A percentile compares a stretch with the other conserved stretches of the same genome.
Evolutionary conservation across 1,140 invertebrate species (phyloP).

Genomic region (Radopholus similis): DNA sequence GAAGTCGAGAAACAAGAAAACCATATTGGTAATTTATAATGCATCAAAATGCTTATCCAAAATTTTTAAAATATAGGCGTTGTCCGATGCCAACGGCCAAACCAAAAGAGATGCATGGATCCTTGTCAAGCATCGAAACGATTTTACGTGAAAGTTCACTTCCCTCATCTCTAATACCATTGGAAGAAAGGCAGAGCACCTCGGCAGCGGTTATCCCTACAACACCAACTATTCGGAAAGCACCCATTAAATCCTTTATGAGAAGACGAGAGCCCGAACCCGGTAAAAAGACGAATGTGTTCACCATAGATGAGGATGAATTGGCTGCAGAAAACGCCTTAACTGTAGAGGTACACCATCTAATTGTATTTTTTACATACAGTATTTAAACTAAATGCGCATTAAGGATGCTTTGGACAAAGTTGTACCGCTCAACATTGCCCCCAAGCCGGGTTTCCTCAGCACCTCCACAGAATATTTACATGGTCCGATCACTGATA

Average conservation of each 20-base stretch:
- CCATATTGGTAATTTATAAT: constrained; percentile 12
- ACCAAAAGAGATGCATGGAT: background rate
- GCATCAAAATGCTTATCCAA: background rate
- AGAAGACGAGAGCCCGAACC: background rate
- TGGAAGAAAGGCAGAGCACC: background rate
- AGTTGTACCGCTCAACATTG: background rate
- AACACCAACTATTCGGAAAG: background rate
- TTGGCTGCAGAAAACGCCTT: background rate
- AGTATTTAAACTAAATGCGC: background rate
- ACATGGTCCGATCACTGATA: background rate
- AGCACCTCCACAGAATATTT: no score
- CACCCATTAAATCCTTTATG: background rate
- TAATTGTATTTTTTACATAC: background rate
- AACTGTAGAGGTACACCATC: background rate
- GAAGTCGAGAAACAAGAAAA: constrained; percentile 16
- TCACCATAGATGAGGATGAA: background rate
- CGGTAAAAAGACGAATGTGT: background rate
- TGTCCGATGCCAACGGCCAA: constrained; percentile 1
- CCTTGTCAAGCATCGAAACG: background rate
- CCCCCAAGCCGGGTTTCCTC: background rate
- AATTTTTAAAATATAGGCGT: background rate
- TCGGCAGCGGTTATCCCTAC: background rate
- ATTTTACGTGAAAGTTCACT: background rate
- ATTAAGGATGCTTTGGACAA: background rate
- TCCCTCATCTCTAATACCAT: background rate